Percentiles rank a stretch among this genome's conserved stretches.
phyloP scores from a whole-genome alignment of 2,113 vertebrate genomes.

The Antechinus stuartii region DNA sequence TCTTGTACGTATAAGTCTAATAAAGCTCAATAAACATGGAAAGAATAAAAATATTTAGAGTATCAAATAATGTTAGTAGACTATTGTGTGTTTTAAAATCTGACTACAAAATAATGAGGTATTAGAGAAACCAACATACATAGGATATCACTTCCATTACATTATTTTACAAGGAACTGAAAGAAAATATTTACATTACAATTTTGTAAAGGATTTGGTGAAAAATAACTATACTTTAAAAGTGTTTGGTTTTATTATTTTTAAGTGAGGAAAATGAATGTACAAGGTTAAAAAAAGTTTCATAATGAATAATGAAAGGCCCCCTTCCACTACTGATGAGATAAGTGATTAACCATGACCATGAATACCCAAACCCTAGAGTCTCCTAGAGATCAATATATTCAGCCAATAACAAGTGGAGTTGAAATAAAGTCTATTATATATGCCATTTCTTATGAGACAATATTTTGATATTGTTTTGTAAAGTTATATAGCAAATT shows the following conservation, averaged over 20 bases:
- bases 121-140: not conserved
- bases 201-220: not conserved
- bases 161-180: not conserved
- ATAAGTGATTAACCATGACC: not conserved
- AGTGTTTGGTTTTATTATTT: not conserved
- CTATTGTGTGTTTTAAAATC: not conserved
- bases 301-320: not conserved
- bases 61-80: not conserved
- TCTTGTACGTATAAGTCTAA: not conserved
- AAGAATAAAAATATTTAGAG: not conserved
- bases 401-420: not conserved
- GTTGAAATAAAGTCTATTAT: not conserved
- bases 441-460: not conserved
- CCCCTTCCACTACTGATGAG: not conserved
- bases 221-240: not conserved
- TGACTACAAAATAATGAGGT: not conserved
- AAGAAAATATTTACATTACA: not conserved
- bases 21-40: not conserved
- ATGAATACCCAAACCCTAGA: not conserved
- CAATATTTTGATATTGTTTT: not conserved
- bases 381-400: not conserved
- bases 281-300: not conserved
- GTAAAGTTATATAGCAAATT: not conserved
- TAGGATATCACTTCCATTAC: not conserved
- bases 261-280: not conserved